Percentiles rank a stretch among this genome's conserved stretches.
Conservation (phyloP, 2,888 invertebrate species). For the Himalopsyche tibetana region DNA sequence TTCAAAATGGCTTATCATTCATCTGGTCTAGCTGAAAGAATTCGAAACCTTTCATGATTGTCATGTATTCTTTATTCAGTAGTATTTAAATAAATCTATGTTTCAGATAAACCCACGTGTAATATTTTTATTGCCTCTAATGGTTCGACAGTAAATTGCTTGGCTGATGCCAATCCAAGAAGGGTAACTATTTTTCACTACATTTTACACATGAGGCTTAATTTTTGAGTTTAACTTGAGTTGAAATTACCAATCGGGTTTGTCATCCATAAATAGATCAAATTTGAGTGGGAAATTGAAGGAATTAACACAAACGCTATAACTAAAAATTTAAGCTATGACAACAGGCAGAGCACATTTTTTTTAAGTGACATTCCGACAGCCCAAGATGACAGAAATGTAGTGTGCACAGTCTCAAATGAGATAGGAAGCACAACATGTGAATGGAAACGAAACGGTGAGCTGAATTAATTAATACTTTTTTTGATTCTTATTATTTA, state of each 20-base stretch:
- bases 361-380: not conserved
- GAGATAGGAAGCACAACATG: not conserved
- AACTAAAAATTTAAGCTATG: not conserved
- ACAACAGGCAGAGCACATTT: not conserved
- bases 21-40: not conserved
- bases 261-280: not conserved
- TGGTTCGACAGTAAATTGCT: not conserved
- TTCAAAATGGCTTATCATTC: too few relatives aligned
- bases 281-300: not conserved
- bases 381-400: not conserved
- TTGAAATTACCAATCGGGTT: not conserved
- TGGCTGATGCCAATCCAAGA: not conserved
- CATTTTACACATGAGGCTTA: not conserved
- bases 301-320: not conserved
- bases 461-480: not conserved
- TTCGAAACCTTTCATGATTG: not conserved
- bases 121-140: not conserved
- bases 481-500: too few relatives aligned
- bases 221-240: not conserved
- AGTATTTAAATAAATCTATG: too few relatives aligned
- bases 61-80: not conserved
- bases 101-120: not conserved
- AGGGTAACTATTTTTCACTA: not conserved
- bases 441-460: not conserved
- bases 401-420: not conserved